A percentile compares a stretch with the other conserved stretches of the same genome.
These are phyloP conservation scores for Ctenopoma kingsleyae DNA, from an alignment of 2,797 vertebrate species.

Conservation along the genomic window DNA sequence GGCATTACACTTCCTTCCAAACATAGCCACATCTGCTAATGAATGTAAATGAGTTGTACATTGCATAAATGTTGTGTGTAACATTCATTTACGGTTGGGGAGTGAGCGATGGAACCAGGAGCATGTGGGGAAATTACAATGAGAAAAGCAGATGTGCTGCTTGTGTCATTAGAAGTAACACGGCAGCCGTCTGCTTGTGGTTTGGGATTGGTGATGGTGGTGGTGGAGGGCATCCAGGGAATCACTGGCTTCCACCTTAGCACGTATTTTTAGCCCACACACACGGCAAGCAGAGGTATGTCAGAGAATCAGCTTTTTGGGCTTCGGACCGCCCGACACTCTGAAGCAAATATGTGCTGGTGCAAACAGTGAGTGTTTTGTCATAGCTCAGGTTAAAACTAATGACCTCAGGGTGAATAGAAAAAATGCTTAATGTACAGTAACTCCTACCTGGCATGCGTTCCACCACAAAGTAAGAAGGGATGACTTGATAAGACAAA, in stretches of 20 bases:
- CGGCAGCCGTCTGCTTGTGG: conserved; percentile 27
- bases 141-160: not conserved
- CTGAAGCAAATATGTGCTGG: not conserved
- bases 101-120: not conserved
- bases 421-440: not conserved
- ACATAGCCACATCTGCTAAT: not conserved
- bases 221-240: not conserved
- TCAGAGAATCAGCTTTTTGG: not conserved
- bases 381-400: conserved; percentile 10
- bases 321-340: not conserved
- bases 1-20: not conserved
- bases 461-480: not conserved
- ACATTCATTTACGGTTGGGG: not conserved
- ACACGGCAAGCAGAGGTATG: conserved; percentile 1
- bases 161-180: conserved; percentile 15
- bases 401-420: not conserved
- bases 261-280: conserved; percentile 23
- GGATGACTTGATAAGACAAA: conserved; percentile 18
- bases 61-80: not conserved
- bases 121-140: not conserved
- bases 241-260: conserved; percentile 32
- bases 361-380: not conserved
- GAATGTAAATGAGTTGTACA: not conserved
- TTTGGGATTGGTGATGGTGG: conserved; percentile 4
- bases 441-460: conserved; percentile 7